phyloP scores from a whole-genome alignment of 1,140 invertebrate genomes.

The Caenorhabditis latens region DNA sequence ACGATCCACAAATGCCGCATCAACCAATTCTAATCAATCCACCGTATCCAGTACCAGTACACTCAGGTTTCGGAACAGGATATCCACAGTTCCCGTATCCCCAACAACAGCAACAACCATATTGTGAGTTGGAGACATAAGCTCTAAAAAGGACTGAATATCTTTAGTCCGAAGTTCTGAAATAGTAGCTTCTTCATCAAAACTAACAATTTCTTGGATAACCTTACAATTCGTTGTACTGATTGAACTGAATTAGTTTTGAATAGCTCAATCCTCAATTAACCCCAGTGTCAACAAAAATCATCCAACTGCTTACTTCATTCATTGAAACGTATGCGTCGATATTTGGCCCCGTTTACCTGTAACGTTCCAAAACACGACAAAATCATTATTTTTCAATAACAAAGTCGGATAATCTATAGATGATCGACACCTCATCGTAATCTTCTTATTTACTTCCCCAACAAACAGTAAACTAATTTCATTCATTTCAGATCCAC shows the following conservation, averaged over 20 bases:
- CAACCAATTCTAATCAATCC: constrained; percentile 2
- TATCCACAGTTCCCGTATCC: constrained; percentile 25
- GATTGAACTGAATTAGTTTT: too few relatives aligned
- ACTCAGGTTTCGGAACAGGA: constrained; percentile 16
- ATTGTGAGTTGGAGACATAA: not conserved
- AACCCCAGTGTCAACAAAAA: too few relatives aligned
- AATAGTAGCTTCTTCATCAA: too few relatives aligned
- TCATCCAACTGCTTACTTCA: too few relatives aligned
- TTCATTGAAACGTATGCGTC: too few relatives aligned
- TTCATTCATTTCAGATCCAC: not conserved
- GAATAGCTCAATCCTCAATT: too few relatives aligned
- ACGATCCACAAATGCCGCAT: constrained; percentile 43
- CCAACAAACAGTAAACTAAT: not conserved
- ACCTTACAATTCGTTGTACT: too few relatives aligned
- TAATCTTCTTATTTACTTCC: not conserved
- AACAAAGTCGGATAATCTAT: constrained; percentile 1
- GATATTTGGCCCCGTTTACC: too few relatives aligned
- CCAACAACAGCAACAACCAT: not conserved
- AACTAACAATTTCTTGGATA: too few relatives aligned
- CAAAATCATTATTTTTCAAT: too few relatives aligned
- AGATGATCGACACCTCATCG: not conserved
- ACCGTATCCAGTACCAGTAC: constrained; percentile 9
- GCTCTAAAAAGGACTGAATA: not conserved
- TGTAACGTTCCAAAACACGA: too few relatives aligned
- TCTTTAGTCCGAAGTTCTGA: not conserved